Conservation (phyloP, 2,888 invertebrate genomes). For the Liposcelis brunnea region DNA sequence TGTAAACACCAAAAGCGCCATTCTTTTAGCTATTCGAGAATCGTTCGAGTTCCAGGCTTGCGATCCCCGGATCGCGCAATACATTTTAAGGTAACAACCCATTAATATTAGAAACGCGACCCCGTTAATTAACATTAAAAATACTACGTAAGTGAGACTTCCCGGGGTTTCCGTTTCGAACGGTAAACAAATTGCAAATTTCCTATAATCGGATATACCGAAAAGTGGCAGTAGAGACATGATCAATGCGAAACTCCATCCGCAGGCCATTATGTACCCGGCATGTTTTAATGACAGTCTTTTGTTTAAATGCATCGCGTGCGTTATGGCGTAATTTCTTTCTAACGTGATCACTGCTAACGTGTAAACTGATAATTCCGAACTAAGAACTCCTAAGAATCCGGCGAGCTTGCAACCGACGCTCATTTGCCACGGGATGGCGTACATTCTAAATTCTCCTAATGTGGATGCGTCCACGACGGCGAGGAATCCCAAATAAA, state of each 20-base stretch:
- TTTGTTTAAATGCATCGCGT: slow-evolving; percentile 94
- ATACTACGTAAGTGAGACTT: slow-evolving; percentile 75
- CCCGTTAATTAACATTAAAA: slow-evolving; percentile 81
- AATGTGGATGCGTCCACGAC: slow-evolving; percentile 91
- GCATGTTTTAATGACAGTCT: slow-evolving; percentile 80
- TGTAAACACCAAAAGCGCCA: slow-evolving; percentile 92
- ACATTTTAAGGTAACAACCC: slow-evolving; percentile 94
- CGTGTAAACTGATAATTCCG: slow-evolving; percentile 89
- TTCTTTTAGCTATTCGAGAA: slow-evolving; percentile 86
- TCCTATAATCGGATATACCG: slow-evolving; percentile 86
- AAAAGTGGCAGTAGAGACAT: slow-evolving; percentile 80
- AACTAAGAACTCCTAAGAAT: slow-evolving; percentile 83
- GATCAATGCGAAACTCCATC: slow-evolving; percentile 78
- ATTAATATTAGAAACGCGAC: slow-evolving; percentile 86
- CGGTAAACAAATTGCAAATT: slow-evolving; percentile 91
- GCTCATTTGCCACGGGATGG: slow-evolving; percentile 95
- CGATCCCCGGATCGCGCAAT: slow-evolving; percentile 91
- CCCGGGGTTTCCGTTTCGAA: slow-evolving; percentile 70
- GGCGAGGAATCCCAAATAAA: slow-evolving; percentile 81
- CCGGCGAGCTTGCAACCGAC: slow-evolving; percentile 85
- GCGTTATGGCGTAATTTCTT: slow-evolving; percentile 91
- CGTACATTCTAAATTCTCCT: slow-evolving; percentile 90
- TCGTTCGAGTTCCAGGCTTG: slow-evolving; percentile 97
- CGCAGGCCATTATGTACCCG: slow-evolving; percentile 75
- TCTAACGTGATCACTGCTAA: slow-evolving; percentile 91